Conservation (phyloP, 2,113 vertebrate species). For the Xyliphius kryptos region DNA sequence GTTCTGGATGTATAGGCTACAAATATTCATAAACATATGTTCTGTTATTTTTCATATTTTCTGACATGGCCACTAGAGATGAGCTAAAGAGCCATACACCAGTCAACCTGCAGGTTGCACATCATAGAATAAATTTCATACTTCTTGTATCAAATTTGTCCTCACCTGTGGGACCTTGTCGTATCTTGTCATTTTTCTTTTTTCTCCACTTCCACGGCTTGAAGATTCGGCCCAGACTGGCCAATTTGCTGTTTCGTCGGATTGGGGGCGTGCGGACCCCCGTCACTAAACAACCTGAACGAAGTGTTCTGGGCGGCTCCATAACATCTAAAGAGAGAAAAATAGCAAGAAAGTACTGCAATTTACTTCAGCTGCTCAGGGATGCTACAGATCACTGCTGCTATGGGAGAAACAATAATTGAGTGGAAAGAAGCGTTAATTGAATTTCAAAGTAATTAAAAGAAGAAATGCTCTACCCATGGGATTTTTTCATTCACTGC, state of each 20-base stretch:
- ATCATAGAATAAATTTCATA: too few species aligned
- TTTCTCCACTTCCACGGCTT: slow-evolving; percentile 98
- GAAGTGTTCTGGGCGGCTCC: slow-evolving; percentile 79
- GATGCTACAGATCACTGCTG: neutral
- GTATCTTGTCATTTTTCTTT: slow-evolving; percentile 93
- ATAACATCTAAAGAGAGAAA: slow-evolving; percentile 72
- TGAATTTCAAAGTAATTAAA: slow-evolving; percentile 10
- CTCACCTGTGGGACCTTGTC: slow-evolving; percentile 79
- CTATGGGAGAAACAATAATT: neutral
- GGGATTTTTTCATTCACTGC: slow-evolving; percentile 1
- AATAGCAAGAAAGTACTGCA: neutral
- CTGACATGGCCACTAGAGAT: too few species aligned
- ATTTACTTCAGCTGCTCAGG: neutral
- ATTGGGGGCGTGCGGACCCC: slow-evolving; percentile 87
- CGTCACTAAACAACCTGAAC: slow-evolving; percentile 80
- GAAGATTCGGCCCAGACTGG: slow-evolving; percentile 91
- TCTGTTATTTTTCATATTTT: too few species aligned
- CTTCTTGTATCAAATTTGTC: too few species aligned
- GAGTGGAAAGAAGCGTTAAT: neutral
- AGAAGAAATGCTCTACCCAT: slow-evolving; percentile 14
- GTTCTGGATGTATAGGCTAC: too few species aligned
- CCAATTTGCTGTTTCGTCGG: slow-evolving; percentile 89
- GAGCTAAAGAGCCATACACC: too few species aligned
- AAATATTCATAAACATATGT: too few species aligned
- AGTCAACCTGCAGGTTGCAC: too few species aligned